Evolutionary conservation across 30 jellyfish, hydroid and myxozoan genomes (phyloP), one percentile per base, ranked within the genome.

Genomic region (Sanderia malayensis): DNA sequence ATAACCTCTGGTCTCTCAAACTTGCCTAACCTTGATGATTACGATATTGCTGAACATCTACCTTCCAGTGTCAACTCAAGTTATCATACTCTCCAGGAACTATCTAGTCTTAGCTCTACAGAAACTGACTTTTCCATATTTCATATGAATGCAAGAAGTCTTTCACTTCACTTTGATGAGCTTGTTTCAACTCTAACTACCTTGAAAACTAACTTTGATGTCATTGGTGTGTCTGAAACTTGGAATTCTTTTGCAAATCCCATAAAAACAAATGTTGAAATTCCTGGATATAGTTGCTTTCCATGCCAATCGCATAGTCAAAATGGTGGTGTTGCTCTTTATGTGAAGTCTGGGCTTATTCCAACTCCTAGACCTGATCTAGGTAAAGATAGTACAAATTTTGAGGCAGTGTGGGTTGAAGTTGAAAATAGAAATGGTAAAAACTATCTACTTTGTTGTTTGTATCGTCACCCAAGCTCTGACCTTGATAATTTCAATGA

Each of bases 201-300:
- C n/a, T 20, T 57, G 22, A 57, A 57, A 19, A 19, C n/a, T 6
- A 57, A 57, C 31, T 57, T 57, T 57, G 68, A 57, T n/a, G n/a
- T n/a, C n/a, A n/a, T n/a, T n/a, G n/a, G n/a, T n/a, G n/a, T n/a
- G n/a, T n/a, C n/a, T n/a, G n/a, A n/a, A n/a, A n/a, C n/a, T n/a
- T n/a, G n/a, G n/a, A n/a, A n/a, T n/a, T n/a, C n/a, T n/a, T n/a
- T 74, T 74, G 86, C 31, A 30, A 57, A 74, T 58, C 86, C 76
- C 19, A 32, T 61, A 28, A 33, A 74, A 31, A 44, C 86, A 1
- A 57, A 74, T 57, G 77, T 74, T 24, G 86, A 74, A 4, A 74
- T 57, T 37, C 86, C 86, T 57, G 75, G 86, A 30, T 74, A 61
- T 44, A 74, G 86, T 25, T 74, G 31, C 31, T 58, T 74, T 58